Conservation (phyloP, 2,113 vertebrate genomes). For the Ascaphus truei region DNA sequence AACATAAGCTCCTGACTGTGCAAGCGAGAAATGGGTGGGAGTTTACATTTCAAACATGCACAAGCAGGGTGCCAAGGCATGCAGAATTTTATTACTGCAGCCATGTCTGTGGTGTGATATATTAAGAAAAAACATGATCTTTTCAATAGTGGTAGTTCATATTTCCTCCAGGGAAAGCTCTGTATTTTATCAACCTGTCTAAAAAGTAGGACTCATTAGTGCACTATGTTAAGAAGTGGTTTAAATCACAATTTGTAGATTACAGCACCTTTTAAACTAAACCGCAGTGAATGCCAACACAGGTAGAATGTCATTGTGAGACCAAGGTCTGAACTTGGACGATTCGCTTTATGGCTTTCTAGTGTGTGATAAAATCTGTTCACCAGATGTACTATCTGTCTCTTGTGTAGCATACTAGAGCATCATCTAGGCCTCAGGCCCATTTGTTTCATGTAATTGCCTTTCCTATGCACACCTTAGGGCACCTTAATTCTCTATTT, state of each 20-base stretch:
- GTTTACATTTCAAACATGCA: background rate
- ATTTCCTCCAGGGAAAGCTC: constrained; percentile 49
- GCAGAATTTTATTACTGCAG: constrained; percentile 57
- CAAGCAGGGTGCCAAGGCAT: constrained; percentile 59
- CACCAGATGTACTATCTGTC: constrained; percentile 84
- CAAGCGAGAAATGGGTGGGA: background rate
- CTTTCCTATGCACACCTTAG: constrained; percentile 91
- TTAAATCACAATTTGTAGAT: constrained; percentile 74
- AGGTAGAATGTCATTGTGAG: constrained; percentile 73
- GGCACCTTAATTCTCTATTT: constrained; percentile 95
- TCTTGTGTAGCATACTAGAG: constrained; percentile 78
- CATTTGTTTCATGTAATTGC: constrained; percentile 99
- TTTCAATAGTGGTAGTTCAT: constrained; percentile 41
- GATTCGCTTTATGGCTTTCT: constrained; percentile 69
- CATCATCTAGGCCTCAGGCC: constrained; percentile 84
- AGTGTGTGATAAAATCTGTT: constrained; percentile 76
- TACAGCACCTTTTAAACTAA: constrained; percentile 75
- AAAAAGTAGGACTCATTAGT: constrained; percentile 50
- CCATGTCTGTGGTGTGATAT: constrained; percentile 52
- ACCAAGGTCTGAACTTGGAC: constrained; percentile 59
- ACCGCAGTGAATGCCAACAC: constrained; percentile 68
- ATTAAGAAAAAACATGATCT: constrained; percentile 53
- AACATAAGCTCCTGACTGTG: background rate
- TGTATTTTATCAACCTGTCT: constrained; percentile 45
- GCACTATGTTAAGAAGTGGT: constrained; percentile 64